Base-by-base conservation (phyloP, 2,888 invertebrate genomes). In the Drepana falcataria region DNA sequence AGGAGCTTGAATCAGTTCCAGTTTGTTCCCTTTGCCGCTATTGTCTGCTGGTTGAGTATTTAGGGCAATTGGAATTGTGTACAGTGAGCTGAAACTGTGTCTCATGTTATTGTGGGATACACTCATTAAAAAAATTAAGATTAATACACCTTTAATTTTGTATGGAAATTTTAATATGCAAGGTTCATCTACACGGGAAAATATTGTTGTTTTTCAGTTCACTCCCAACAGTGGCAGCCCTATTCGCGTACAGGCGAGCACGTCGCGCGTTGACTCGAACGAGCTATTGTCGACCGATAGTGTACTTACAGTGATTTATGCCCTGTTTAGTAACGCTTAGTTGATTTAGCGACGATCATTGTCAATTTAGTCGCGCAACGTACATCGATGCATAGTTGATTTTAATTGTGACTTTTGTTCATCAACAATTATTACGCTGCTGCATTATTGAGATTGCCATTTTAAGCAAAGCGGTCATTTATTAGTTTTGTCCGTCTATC, bases 251-350 rank as follows among this genome's bases (percentile, higher is more conserved):
- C 48, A 49, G 37, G 37, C 41, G 40, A 52, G 48, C 51, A 53
- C 51, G 56, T 52, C 53, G 53, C 53, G 54, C 54, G 57, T 60
- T 34, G 57, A 48, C 40, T 53, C 68, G 69, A 75, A 69, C 68
- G 71, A 67, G 59, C 67, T 66, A 77, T 74, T 77, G 73, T 76
- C 58, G 53, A 59, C 60, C 63, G 68, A 74, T 75, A 71, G 69
- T 64, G 70, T 66, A 64, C 66, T 65, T 61, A 58, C 56, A 53
- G 57, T 64, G 64, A 64, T 71, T 64, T 68, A 68, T 68, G 66
- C 61, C 53, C 56, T 64, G 58, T 58, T 65, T 57, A 61, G 58
- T 56, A 35, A 56, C 51, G 52, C 57, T 56, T 61, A 55, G 56
- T 52, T 48, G 35, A 54, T 53, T 54, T 54, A 35, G 40, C 3